Conservation (phyloP, 2,888 invertebrate species). For the Brassicogethes aeneus region DNA sequence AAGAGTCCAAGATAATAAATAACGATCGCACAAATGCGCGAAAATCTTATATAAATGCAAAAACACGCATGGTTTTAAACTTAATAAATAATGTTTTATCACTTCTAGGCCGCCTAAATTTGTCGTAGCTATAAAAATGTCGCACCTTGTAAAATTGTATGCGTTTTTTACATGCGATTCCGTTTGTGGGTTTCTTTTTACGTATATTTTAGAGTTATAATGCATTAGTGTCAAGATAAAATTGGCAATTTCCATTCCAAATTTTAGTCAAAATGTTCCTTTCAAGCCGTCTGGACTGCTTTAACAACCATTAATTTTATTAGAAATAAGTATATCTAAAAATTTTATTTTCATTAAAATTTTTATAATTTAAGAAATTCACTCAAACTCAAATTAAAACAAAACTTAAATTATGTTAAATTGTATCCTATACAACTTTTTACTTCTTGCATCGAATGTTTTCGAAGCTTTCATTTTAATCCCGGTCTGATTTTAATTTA, state of each 20-base stretch:
- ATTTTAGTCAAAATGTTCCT: not conserved
- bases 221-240: conserved; percentile 28
- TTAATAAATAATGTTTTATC: conserved; percentile 26
- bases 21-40: conserved; percentile 6
- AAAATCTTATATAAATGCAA: conserved; percentile 28
- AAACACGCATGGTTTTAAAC: conserved; percentile 19
- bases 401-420: too few relatives aligned
- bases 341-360: too few relatives aligned
- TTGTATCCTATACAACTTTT: too few relatives aligned
- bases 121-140: conserved; percentile 12
- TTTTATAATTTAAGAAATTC: too few relatives aligned
- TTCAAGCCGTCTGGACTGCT: not conserved
- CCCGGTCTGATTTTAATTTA: too few relatives aligned
- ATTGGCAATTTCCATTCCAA: conserved; percentile 37
- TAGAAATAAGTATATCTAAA: too few relatives aligned
- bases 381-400: too few relatives aligned
- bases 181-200: not conserved
- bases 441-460: too few relatives aligned
- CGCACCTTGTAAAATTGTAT: conserved; percentile 16
- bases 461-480: too few relatives aligned
- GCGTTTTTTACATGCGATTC: conserved; percentile 8
- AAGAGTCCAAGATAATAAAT: conserved; percentile 5
- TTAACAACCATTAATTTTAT: too few relatives aligned
- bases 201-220: conserved; percentile 20
- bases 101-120: conserved; percentile 3